phyloP scores from a whole-genome alignment of 2,888 invertebrate species.

The Dione vanillae region DNA sequence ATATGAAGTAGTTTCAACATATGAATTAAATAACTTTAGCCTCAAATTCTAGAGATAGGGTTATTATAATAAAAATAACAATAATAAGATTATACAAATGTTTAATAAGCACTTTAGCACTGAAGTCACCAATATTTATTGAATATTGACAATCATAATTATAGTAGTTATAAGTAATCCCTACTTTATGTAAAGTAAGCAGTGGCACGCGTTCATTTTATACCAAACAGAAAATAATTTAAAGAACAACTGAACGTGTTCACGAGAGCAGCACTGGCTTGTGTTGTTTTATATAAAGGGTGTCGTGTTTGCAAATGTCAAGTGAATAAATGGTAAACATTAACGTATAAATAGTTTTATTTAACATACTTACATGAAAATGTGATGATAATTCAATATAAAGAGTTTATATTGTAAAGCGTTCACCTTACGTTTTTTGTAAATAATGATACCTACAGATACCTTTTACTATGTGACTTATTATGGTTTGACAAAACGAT shows the following conservation, averaged over 20 bases:
- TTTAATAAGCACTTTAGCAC: slow-evolving; percentile 20
- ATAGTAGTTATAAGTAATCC: slow-evolving; percentile 11
- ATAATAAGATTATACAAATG: slow-evolving; percentile 6
- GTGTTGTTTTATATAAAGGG: slow-evolving; percentile 27
- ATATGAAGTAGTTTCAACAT: not conserved
- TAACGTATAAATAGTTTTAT: slow-evolving; percentile 21
- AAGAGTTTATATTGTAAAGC: too few species aligned
- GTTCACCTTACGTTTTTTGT: too few species aligned
- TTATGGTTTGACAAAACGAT: too few species aligned
- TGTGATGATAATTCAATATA: too few species aligned
- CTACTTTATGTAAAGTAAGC: not conserved
- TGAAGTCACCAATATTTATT: slow-evolving; percentile 23
- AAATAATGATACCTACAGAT: too few species aligned
- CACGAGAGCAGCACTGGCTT: slow-evolving; percentile 5
- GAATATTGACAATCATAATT: slow-evolving; percentile 3
- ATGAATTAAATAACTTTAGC: not conserved
- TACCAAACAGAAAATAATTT: not conserved
- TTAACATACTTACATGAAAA: too few species aligned
- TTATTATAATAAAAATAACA: slow-evolving; percentile 8
- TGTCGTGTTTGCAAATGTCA: slow-evolving; percentile 34
- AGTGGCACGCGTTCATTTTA: not conserved
- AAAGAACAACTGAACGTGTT: not conserved
- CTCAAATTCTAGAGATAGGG: not conserved
- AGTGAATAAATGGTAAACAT: slow-evolving; percentile 39
- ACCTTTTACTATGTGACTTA: too few species aligned